Evolutionary conservation across 2,888 invertebrate genomes (phyloP).

Genomic region (Cosmia trapezina): DNA sequence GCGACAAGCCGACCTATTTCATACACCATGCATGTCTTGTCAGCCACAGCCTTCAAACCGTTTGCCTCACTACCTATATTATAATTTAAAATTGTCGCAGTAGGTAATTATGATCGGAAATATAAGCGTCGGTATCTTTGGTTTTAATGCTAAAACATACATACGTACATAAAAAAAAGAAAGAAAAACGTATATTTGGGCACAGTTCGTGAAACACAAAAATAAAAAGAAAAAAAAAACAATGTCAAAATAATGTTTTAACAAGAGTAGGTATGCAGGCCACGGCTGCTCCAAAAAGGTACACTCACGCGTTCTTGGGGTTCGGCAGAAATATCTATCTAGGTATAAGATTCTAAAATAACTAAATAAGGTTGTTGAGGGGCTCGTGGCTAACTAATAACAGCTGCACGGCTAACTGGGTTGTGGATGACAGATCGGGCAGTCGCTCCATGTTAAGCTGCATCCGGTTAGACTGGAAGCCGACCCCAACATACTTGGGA

Average conservation of each 20-base stretch:
- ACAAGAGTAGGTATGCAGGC: too few relatives aligned
- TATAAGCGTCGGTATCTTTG: slow-evolving; percentile 5
- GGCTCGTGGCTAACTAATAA: neutral
- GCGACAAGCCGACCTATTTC: slow-evolving; percentile 62
- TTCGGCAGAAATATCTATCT: too few relatives aligned
- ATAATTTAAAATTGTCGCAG: slow-evolving; percentile 41
- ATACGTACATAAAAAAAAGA: too few relatives aligned
- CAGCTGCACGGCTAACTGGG: neutral
- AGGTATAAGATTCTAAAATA: neutral
- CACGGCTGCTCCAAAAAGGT: too few relatives aligned
- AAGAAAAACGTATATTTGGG: too few relatives aligned
- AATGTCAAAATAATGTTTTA: too few relatives aligned
- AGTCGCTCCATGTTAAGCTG: neutral
- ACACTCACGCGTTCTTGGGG: too few relatives aligned
- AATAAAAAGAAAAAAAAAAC: too few relatives aligned
- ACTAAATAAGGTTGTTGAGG: too few relatives aligned
- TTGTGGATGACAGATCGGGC: neutral
- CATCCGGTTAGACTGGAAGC: neutral
- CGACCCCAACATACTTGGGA: too few relatives aligned
- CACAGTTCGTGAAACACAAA: too few relatives aligned
- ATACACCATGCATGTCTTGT: slow-evolving; percentile 71
- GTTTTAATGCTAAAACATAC: neutral
- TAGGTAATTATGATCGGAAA: slow-evolving; percentile 25
- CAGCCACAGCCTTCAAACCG: slow-evolving; percentile 66
- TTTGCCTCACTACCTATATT: slow-evolving; percentile 28